phyloP scores from a whole-genome alignment of 2,113 vertebrate species.

The Tapirus terrestris region DNA sequence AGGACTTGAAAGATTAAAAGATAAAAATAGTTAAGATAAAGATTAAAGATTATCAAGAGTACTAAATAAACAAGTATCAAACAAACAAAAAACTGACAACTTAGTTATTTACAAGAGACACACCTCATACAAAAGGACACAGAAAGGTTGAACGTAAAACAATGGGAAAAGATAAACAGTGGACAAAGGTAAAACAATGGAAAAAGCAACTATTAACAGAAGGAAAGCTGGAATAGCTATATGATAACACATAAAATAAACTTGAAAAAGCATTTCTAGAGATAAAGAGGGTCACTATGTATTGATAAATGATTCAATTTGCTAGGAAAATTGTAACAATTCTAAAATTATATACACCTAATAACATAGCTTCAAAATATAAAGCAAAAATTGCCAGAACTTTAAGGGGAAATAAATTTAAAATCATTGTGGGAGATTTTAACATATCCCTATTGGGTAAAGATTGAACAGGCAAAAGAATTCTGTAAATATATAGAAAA shows the following conservation, averaged over 20 bases:
- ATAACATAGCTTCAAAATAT: slow-evolving; percentile 43
- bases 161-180: not conserved
- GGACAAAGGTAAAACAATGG: not conserved
- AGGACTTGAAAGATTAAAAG: slow-evolving; percentile 6
- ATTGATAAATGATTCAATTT: slow-evolving; percentile 38
- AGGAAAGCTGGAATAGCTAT: not conserved
- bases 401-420: slow-evolving; percentile 38
- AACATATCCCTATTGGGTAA: not conserved
- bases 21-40: not conserved
- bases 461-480: slow-evolving; percentile 17
- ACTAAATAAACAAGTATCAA: not conserved
- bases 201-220: not conserved
- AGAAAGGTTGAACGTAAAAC: not conserved
- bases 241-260: not conserved
- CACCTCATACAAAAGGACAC: not conserved
- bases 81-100: not conserved
- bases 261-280: slow-evolving; percentile 30
- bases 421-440: not conserved
- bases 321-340: slow-evolving; percentile 39
- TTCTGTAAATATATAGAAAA: slow-evolving; percentile 31
- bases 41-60: not conserved
- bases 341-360: slow-evolving; percentile 31
- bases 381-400: slow-evolving; percentile 25
- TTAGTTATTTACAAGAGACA: not conserved
- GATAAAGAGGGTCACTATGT: not conserved